These are phyloP conservation scores for Menura novaehollandiae DNA, from an alignment of 2,113 vertebrate species.

Conservation along the genomic window DNA sequence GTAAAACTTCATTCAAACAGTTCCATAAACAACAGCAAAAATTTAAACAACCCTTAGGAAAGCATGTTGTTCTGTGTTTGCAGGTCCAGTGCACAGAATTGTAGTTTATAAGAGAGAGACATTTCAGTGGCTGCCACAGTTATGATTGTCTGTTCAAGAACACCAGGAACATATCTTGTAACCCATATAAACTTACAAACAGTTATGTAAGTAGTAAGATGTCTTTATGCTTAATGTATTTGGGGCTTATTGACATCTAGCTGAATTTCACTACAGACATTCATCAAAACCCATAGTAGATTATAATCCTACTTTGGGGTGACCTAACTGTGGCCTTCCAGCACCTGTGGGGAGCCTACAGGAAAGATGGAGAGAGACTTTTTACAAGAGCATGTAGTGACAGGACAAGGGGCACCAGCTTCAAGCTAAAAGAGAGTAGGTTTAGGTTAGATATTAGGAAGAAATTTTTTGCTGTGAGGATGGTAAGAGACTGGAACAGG, in stretches of 20 bases:
- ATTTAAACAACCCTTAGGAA: background rate
- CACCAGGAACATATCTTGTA: background rate
- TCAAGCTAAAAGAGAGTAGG: background rate
- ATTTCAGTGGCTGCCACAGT: background rate
- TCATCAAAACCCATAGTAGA: background rate
- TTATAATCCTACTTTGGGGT: background rate
- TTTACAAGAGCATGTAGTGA: background rate
- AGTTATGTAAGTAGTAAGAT: background rate
- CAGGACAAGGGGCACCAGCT: background rate
- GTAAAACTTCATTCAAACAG: background rate
- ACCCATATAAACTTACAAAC: background rate
- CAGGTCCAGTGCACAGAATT: background rate
- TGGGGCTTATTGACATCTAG: background rate
- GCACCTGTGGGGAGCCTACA: background rate
- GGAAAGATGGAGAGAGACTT: background rate
- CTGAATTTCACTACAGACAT: background rate
- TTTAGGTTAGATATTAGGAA: background rate
- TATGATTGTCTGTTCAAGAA: background rate
- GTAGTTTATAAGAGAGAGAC: background rate
- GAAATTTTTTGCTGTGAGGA: background rate
- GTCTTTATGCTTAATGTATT: background rate
- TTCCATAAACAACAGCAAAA: background rate
- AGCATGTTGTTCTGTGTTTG: background rate
- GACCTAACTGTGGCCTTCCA: background rate
- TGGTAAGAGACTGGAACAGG: background rate